Base-by-base conservation (phyloP, 2,888 invertebrate genomes). In the Volucella inflata region DNA sequence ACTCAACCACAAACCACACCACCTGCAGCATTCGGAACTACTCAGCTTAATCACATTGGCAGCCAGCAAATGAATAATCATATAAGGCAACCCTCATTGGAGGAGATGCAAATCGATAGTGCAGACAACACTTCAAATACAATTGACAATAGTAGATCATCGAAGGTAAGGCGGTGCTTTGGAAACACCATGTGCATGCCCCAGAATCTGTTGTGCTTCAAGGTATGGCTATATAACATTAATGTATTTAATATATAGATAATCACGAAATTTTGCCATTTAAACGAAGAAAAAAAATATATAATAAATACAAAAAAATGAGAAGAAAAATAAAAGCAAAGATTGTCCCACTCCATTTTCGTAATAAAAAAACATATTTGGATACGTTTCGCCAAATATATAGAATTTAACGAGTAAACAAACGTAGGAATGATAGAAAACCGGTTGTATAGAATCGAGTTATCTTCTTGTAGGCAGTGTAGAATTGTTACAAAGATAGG, bases 161-260 rank as follows among this genome's bases (percentile, higher is more conserved):
- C 93, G 92, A 94, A 94, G 95, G 94, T 94, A 94, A 94, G 94
- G 93, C 92, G 93, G 92, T 93, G 94, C 93, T 93, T 94, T 93
- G 93, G 94, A 93, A 94, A 95, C 94, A 95, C 95, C 93, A 95
- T 95, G 94, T 96, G 96, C 96, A 96, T 96, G 96, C 95, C 95
- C 93, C 94, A 93, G 93, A 94, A 95, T 94, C 95, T 96, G 94
- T 95, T 96, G 94, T 96, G 96, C 95, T 95, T 96, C 94, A 95
- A 96, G 96, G 96, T 96, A 95, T 93, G 94, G 93, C 93, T 93
- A 88, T 90, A 90, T 90, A 90, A 90, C 90, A 91, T 90, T 91
- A 88, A 90, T 90, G 91, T 92, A 91, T 91, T 91, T 91, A 91
- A 91, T 91, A 90, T 90, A 88, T 90, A 87, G 90, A 90, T 81